phyloP scores from a whole-genome alignment of 1,140 invertebrate genomes.

The Papilio polytes region DNA sequence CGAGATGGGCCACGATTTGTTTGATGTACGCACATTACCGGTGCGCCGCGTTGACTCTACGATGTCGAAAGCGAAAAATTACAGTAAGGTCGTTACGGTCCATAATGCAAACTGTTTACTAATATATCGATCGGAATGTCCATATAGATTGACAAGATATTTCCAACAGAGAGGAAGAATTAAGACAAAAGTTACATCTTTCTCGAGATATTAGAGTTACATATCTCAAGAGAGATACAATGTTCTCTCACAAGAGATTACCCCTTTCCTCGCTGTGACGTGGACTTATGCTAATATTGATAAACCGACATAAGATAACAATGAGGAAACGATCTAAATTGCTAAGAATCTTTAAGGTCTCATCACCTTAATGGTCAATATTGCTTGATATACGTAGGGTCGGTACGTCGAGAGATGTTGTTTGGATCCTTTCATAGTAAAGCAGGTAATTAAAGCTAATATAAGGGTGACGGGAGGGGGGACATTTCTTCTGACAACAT shows the following conservation, averaged over 20 bases:
- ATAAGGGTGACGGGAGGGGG: neutral
- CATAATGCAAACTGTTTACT: constrained; percentile 25
- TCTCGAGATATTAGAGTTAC: too few species aligned
- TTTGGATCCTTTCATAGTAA: constrained; percentile 17
- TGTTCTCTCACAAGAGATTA: neutral
- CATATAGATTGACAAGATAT: neutral
- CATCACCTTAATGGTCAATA: constrained; percentile 2
- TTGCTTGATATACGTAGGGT: neutral
- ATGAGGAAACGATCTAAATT: constrained; percentile 27
- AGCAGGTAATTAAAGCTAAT: neutral
- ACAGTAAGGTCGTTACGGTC: constrained; percentile 31
- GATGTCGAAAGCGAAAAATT: constrained; percentile 61
- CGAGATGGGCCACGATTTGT: constrained; percentile 59
- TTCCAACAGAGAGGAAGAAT: too few species aligned
- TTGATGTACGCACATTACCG: constrained; percentile 64
- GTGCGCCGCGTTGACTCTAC: constrained; percentile 43
- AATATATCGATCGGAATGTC: neutral
- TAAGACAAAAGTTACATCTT: too few species aligned
- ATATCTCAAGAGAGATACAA: too few species aligned
- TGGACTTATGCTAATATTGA: neutral
- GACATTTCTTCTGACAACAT: constrained; percentile 3
- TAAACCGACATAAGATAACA: neutral
- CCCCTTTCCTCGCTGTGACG: neutral
- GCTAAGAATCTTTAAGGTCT: neutral
- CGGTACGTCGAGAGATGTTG: neutral